phyloP scores from a whole-genome alignment of 2,113 vertebrate species.

The Lycaon pictus region DNA sequence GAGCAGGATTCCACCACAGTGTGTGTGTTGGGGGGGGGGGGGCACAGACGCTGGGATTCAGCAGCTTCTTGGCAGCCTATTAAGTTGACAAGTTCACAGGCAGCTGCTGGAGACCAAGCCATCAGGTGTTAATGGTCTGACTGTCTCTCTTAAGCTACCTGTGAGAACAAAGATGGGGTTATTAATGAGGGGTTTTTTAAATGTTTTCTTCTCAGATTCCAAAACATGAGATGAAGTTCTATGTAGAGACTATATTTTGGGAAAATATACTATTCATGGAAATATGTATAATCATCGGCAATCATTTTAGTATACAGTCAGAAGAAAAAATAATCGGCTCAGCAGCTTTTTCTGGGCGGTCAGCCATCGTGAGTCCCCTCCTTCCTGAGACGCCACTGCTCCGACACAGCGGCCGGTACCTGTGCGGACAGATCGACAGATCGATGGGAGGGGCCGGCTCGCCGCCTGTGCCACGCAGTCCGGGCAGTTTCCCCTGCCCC shows the following conservation, averaged over 20 bases:
- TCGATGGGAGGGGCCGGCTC: not conserved
- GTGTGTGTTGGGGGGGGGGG: not conserved
- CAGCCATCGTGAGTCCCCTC: not conserved
- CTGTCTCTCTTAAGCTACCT: not conserved
- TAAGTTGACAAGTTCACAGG: not conserved
- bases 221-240: slow-evolving; percentile 20
- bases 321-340: slow-evolving; percentile 28
- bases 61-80: not conserved
- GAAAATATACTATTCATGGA: slow-evolving; percentile 24
- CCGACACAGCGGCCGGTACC: not conserved
- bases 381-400: not conserved
- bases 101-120: not conserved
- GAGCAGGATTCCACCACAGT: not conserved
- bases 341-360: slow-evolving; percentile 49
- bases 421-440: not conserved
- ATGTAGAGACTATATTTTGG: slow-evolving; percentile 36
- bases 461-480: not conserved
- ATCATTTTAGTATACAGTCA: slow-evolving; percentile 52
- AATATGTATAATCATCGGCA: slow-evolving; percentile 46
- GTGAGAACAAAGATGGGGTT: not conserved
- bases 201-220: slow-evolving; percentile 48
- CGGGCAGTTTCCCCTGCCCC: not conserved
- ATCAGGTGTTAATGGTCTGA: not conserved
- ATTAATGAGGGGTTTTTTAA: not conserved
- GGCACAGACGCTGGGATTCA: not conserved